Evolutionary conservation across 2,113 vertebrate genomes (phyloP), one percentile per base, ranked within the genome.

Genomic region (Lagopus muta): DNA sequence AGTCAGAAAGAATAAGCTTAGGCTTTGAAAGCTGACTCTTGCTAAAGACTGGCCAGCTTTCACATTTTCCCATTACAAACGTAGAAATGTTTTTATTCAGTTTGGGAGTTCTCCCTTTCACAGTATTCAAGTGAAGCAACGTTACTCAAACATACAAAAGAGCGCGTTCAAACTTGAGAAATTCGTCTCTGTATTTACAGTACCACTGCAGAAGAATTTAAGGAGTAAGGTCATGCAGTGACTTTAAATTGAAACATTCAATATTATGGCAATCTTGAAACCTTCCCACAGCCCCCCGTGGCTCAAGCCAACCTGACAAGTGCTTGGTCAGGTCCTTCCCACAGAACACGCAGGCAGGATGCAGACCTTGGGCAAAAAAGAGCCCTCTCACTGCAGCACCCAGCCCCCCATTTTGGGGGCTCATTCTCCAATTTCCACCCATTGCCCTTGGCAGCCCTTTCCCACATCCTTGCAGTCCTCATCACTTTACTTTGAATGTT

Each of bases 141-240:
- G 48, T n/a, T 50, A 64, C 12, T 8, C 12, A 81, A 47, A 7
- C 32, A 70, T 70, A 57, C 14, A 47, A 47, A 70, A 65, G 11
- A 61, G 0, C n/a, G 19, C 2, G 14, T 70, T 80, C 27, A 67
- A 90, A 62, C 48, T 0, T 45, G 42, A 57, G 14, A 22, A 71
- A 60, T 0, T 70, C 1, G 30, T 64, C 3, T 14, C 43, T 8
- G 5, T 60, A 30, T 5, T 4, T 21, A n/a, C 13, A 5, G 7
- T 50, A 47, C 2, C 13, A 6, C 2, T 57, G 27, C 36, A 66
- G 30, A 32, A 28, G 13, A 13, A 38, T 24, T 50, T 65, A 21
- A 62, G 61, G 50, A 64, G 3, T 13, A 17, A n/a, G 30, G 36
- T 34, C 40, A 50, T 81, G 57, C 8, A 62, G n/a, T 4, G 9